Evolutionary conservation across 1,140 invertebrate species (phyloP).

Genomic region (Heliconius melpomene): DNA sequence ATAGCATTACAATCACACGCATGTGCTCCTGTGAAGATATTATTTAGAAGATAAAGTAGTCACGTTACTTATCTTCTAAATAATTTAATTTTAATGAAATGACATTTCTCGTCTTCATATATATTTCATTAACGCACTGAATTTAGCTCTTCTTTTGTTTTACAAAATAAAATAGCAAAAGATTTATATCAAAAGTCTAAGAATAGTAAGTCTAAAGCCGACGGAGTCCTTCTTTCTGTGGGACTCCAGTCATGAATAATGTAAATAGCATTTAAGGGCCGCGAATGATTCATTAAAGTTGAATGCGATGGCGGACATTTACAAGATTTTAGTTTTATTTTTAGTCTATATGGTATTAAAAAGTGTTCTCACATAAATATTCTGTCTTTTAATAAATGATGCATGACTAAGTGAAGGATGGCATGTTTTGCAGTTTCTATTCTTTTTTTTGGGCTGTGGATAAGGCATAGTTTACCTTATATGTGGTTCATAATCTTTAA

Average conservation of each 20-base stretch:
- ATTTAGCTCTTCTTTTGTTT: not conserved
- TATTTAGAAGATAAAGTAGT: no score
- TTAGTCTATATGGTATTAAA: not conserved
- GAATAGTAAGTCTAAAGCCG: not conserved
- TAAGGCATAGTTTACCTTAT: not conserved
- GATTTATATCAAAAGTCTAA: not conserved
- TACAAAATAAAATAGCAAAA: not conserved
- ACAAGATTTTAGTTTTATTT: conserved; percentile 4
- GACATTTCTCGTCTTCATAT: no score
- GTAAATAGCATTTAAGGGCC: conserved; percentile 26
- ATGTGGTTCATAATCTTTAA: not conserved
- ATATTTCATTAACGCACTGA: not conserved
- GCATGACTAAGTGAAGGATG: not conserved
- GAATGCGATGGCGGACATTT: conserved; percentile 20
- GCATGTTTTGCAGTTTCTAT: not conserved
- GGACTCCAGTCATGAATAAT: conserved; percentile 29
- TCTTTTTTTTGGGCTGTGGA: not conserved
- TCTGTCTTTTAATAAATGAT: not conserved
- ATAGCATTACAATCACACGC: no score
- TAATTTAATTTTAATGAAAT: no score
- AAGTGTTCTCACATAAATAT: not conserved
- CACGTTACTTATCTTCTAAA: no score
- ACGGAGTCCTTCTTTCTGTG: not conserved
- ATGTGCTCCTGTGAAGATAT: no score
- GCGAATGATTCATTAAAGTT: conserved; percentile 31